Base-by-base conservation (phyloP, 1,140 invertebrate genomes). In the Medauroidea extradentata region DNA sequence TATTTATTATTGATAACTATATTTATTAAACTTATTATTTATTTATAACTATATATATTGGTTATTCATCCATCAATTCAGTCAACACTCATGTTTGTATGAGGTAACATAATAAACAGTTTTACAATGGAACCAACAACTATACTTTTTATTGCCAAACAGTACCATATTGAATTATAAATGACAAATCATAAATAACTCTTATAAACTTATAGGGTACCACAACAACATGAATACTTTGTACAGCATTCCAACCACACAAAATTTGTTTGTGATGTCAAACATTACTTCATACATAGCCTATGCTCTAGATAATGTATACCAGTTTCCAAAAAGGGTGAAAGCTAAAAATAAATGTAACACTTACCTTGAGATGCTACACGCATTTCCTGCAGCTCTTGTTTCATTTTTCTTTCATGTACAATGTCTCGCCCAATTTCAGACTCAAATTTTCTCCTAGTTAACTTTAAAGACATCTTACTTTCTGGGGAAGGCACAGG, bases 341-440 rank as follows among this genome's bases (percentile, higher is more conserved):
- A 50, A 50, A 1, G 25, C 4, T n/a, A 53, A 21, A 34, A 2
- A 53, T 29, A 29, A 21, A 53, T 2, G 21, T 5, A 49, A 53
- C n/a, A 49, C 23, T 49, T n/a, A 57, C 54, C 43, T 44, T 48
- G 41, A 25, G 34, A 39, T 21, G 54, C 34, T 9, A 43, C 18
- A 14, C 57, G 13, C 16, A 68, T 61, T 41, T 63, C 70, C 18
- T 81, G 78, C 41, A 81, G 59, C 60, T 83, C 80, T 24, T 77
- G 71, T 11, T 71, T 73, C 71, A 80, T 78, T 58, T 77, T 77
- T 3, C 76, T 62, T 44, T 81, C 80, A 5, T 76, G 65, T 0
- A 80, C 71, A 24, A 80, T 77, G 54, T 81, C 78, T n/a, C 79
- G 59, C 1, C 78, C 78, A 16, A 81, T 80, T 65, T 82, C 81